A percentile compares a stretch with the other conserved stretches of the same genome.
Evolutionary conservation across 2,797 vertebrate genomes (phyloP).

Genomic region (Pangasius macronema): DNA sequence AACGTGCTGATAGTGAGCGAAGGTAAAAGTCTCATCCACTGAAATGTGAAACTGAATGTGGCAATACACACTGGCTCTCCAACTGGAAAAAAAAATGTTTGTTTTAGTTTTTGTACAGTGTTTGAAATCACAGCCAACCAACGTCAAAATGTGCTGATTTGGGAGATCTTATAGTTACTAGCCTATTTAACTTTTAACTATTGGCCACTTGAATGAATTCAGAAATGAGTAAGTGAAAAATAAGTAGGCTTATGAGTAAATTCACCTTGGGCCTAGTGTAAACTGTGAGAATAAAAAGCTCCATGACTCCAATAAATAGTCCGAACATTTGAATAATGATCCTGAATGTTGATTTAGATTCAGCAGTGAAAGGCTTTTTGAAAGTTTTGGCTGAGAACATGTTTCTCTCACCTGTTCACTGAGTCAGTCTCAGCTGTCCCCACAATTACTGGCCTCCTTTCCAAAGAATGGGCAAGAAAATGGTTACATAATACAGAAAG

Average conservation of each 20-base stretch:
- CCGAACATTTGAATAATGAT: neutral
- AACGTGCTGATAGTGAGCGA: slow-evolving; percentile 77
- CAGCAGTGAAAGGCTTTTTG: too few relatives aligned
- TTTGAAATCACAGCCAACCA: neutral
- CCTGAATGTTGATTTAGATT: too few relatives aligned
- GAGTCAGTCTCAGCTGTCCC: neutral
- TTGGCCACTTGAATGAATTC: neutral
- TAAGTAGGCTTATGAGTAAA: neutral
- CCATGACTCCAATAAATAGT: neutral
- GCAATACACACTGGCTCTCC: neutral
- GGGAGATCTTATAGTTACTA: too few relatives aligned
- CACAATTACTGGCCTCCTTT: neutral
- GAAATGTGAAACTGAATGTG: neutral
- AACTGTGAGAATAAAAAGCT: neutral
- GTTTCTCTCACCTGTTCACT: neutral
- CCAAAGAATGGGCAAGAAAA: neutral
- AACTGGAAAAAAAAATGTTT: too few relatives aligned
- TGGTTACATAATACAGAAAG: neutral
- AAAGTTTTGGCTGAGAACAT: neutral
- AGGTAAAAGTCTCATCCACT: slow-evolving; percentile 69
- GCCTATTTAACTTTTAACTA: neutral
- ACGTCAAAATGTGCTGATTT: neutral
- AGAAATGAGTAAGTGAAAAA: neutral
- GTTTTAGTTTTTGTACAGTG: neutral
- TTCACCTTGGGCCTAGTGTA: neutral